Base-by-base conservation (phyloP, 2,888 invertebrate genomes). In the Tuberolachnus salignus region DNA sequence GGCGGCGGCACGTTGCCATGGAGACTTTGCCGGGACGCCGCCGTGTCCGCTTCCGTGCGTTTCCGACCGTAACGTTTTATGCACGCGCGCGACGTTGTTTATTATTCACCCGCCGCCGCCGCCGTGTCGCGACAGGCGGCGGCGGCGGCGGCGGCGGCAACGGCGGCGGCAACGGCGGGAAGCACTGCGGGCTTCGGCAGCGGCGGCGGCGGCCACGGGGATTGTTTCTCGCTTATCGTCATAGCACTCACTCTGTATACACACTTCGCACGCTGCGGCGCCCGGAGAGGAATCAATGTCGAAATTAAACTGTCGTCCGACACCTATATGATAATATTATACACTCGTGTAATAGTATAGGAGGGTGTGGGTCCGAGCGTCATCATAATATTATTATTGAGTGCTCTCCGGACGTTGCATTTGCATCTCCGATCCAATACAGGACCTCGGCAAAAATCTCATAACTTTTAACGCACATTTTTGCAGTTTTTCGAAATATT, bases 11-110 rank as follows among this genome's bases (percentile, higher is more conserved):
- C 23, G 74, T 75, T 57, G 66, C 57, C 66, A 67, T 75, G 75
- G 75, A 46, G 26, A 75, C 67, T 57, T 72, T 59, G 64, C 75
- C 67, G 75, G 75, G 75, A 75, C 75, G 75, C 75, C 44, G 63
- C 46, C 53, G 16, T n/a, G n/a, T 34, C 34, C 63, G 70, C 70
- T 57, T 61, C 46, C 75, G 67, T 67, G 75, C 46, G 46, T 75
- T 75, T 49, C 49, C 75, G 57, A 57, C 75, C 75, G 66, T 46
- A 75, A 75, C 75, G 67, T 67, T 34, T 34, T 64, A 64, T 14
- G 46, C 61, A 44, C 71, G 23, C 34, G 69, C 55, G 66, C 64
- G 23, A 64, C 63, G 64, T 66, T 66, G 74, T 74, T 74, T 74
- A 49, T 67, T 75, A 67, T 73, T 55, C 63, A 16, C 51, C 51